phyloP scores from a whole-genome alignment of 2,113 vertebrate species.

The Cervus canadensis region DNA sequence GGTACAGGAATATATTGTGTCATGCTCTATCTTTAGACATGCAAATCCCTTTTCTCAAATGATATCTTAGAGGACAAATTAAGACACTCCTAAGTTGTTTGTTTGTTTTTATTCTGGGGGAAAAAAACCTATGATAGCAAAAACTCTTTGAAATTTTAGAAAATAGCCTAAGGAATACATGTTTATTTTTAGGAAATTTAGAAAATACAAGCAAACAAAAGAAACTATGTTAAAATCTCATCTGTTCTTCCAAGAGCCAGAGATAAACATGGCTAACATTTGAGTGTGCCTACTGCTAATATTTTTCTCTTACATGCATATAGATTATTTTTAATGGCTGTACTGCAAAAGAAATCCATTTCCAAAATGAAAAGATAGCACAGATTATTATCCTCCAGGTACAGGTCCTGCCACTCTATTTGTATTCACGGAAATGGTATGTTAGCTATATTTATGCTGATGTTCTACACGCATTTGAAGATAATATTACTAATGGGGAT shows the following conservation, averaged over 20 bases:
- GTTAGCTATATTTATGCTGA: conserved; percentile 62
- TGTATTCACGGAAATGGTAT: conserved; percentile 52
- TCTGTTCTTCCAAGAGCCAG: conserved; percentile 6
- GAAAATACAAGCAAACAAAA: conserved; percentile 27
- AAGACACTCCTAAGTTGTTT: background rate
- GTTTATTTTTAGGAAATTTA: conserved; percentile 25
- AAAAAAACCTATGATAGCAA: background rate
- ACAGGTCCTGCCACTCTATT: conserved; percentile 49
- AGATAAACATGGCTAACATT: conserved; percentile 10
- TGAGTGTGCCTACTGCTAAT: background rate
- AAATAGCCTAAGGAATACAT: background rate
- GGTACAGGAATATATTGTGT: conserved; percentile 35
- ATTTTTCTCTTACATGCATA: conserved; percentile 48
- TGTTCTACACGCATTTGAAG: conserved; percentile 46
- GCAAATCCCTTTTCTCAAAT: conserved; percentile 31
- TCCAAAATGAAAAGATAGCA: conserved; percentile 66
- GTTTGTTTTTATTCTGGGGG: background rate
- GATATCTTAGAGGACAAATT: conserved; percentile 25
- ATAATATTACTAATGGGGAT: conserved; percentile 63
- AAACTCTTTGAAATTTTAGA: background rate
- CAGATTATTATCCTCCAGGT: conserved; percentile 45
- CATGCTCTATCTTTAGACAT: conserved; percentile 55
- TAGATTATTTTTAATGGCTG: background rate
- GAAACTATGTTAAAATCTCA: background rate
- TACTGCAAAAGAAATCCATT: conserved; percentile 53